A percentile compares a stretch with the other conserved stretches of the same genome.
phyloP scores from a whole-genome alignment of 2,797 vertebrate genomes.

The Hemitrygon akajei region DNA sequence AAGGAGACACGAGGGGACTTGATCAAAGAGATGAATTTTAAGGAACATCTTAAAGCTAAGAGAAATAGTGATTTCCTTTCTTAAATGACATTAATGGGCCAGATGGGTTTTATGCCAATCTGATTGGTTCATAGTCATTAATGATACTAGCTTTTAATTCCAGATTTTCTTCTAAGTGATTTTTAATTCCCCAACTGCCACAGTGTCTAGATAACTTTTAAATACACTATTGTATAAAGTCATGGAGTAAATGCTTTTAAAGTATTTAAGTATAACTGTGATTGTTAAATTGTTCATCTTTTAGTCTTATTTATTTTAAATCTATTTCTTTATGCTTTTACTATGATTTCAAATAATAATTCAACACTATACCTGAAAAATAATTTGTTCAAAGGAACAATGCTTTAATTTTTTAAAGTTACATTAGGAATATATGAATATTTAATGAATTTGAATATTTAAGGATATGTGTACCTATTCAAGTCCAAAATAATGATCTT shows the following conservation, averaged over 20 bases:
- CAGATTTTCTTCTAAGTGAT: too few relatives aligned
- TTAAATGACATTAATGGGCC: too few relatives aligned
- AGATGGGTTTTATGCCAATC: too few relatives aligned
- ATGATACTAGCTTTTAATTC: too few relatives aligned
- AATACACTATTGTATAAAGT: neutral
- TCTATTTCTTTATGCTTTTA: neutral
- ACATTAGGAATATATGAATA: neutral
- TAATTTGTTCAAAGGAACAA: neutral
- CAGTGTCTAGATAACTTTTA: neutral
- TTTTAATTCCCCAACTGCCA: too few relatives aligned
- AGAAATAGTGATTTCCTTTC: too few relatives aligned
- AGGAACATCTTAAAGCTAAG: neutral
- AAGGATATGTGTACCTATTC: neutral
- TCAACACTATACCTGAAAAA: neutral
- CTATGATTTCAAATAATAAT: neutral
- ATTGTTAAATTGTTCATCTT: neutral
- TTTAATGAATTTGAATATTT: neutral
- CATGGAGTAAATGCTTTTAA: neutral
- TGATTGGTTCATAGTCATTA: too few relatives aligned
- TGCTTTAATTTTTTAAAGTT: neutral
- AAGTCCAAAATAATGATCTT: neutral
- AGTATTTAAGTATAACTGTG: too few relatives aligned
- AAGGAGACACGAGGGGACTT: neutral
- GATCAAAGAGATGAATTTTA: neutral
- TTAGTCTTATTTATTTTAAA: neutral